These are phyloP conservation scores for Patella ulyssiponensis DNA, from an alignment of 2,888 invertebrate genomes.

Conservation along the genomic window DNA sequence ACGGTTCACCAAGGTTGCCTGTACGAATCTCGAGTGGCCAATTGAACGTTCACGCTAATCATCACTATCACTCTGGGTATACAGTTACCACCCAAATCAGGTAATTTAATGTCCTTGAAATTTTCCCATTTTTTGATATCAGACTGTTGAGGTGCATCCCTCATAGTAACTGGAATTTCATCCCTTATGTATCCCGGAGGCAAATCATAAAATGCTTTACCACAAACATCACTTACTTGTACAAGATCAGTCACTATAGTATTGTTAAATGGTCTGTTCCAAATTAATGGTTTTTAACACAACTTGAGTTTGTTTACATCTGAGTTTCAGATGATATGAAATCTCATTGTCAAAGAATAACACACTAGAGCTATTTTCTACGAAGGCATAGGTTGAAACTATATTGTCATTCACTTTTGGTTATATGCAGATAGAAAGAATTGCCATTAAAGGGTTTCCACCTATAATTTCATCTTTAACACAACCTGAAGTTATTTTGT, in stretches of 20 bases:
- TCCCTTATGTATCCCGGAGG: background rate
- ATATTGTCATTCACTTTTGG: background rate
- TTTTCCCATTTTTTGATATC: slow-evolving; percentile 13
- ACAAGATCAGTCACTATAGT: background rate
- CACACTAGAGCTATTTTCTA: background rate
- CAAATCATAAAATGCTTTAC: background rate
- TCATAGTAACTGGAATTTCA: background rate
- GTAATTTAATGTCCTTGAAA: slow-evolving; percentile 8
- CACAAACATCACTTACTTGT: background rate
- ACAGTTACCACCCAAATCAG: background rate
- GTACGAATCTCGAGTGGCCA: slow-evolving; percentile 7
- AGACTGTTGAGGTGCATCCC: background rate
- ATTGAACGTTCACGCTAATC: slow-evolving; percentile 9
- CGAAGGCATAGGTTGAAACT: background rate
- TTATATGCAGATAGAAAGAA: background rate
- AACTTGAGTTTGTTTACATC: background rate
- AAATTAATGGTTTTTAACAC: background rate
- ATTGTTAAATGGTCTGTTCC: background rate
- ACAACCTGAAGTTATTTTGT: background rate
- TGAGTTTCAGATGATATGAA: background rate
- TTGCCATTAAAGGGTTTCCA: slow-evolving; percentile 10
- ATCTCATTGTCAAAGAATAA: background rate
- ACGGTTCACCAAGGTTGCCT: slow-evolving; percentile 22
- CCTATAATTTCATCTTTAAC: background rate
- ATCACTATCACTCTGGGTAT: background rate